Evolutionary conservation across 2,888 invertebrate species (phyloP), one percentile per base, ranked within the genome.

Genomic region (Brassicogethes aeneus): DNA sequence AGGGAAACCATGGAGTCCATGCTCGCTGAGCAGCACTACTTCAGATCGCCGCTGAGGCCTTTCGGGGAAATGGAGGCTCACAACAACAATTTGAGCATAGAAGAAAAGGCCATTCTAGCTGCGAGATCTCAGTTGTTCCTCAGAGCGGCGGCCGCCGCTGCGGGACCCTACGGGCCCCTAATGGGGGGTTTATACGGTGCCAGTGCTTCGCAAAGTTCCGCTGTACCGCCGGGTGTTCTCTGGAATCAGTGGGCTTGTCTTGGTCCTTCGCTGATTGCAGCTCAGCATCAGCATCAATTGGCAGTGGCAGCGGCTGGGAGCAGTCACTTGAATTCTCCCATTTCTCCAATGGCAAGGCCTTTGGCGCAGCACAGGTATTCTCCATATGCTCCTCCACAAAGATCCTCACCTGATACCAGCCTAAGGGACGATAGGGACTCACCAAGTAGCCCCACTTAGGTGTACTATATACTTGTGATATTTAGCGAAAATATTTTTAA

Each of bases 1-100:
- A 88, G 90, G 70, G 90, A 90, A 71, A 88, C 88, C 42, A 89
- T 90, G 89, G 90, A 90, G 68, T 83, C 83, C 39, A 85, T 90
- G 82, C 66, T 89, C 57, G 85, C 84, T 33, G 88, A 89, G 61
- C 88, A 89, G 68, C 86, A 88, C 55, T 81, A 87, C 55, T 73
- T 88, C 48, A 80, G 88, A 36, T 80, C 86, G 37, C 84, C 84
- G 2, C 70, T 86, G 53, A 78, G 86, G 37, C 82, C 85, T 29
- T 82, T 85, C 57, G 80, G 77, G 53, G 78, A 80, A 52, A 70
- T 84, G 59, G 85, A 87, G 50, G 76, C 76, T 43, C 78, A 82
- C 57, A 79, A 80, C 57, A 79, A 79, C 59, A 82, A 82, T 54
- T 69, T 86, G 34, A 83, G 82, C 13, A 62, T 85, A 47, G 86